These are phyloP conservation scores for Teleogryllus oceanicus DNA, from an alignment of 2,888 invertebrate species.

Conservation along the genomic window DNA sequence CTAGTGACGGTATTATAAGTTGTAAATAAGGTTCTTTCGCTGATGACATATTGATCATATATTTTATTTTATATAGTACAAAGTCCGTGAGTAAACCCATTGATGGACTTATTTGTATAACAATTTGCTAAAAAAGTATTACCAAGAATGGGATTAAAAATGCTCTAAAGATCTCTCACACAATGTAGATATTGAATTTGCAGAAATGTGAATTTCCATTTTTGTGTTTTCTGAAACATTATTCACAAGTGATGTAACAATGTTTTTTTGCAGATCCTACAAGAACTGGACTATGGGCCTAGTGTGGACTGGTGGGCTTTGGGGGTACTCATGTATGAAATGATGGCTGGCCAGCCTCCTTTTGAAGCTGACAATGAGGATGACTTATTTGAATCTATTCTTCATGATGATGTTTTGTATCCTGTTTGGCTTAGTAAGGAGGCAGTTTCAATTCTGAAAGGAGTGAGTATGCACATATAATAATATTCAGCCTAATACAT, in stretches of 20 bases:
- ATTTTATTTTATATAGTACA: too few species aligned
- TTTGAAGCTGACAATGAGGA: conserved; percentile 99
- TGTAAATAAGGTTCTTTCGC: too few species aligned
- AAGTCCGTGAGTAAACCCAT: too few species aligned
- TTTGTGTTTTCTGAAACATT: not conserved
- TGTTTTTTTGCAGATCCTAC: conserved; percentile 63
- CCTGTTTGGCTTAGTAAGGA: conserved; percentile 94
- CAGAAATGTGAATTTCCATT: too few species aligned
- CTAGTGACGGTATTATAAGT: too few species aligned
- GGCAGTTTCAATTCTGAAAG: conserved; percentile 86
- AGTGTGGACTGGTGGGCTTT: conserved; percentile 96
- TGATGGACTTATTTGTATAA: too few species aligned
- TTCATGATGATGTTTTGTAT: conserved; percentile 97
- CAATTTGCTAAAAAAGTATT: too few species aligned
- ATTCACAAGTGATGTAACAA: conserved; percentile 35
- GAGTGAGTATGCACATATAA: conserved; percentile 38
- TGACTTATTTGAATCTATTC: conserved; percentile 96
- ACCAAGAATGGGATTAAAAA: not conserved
- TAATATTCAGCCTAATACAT: too few species aligned
- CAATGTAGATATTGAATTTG: too few species aligned
- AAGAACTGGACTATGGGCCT: conserved; percentile 86
- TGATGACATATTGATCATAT: too few species aligned
- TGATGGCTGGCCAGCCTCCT: conserved; percentile 99
- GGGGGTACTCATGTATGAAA: conserved; percentile 97
- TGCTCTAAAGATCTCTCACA: not conserved